A percentile compares a stretch with the other conserved stretches of the same genome.
Evolutionary conservation across 2,888 invertebrate genomes (phyloP).

Genomic region (Pollenia griseotomentosa): DNA sequence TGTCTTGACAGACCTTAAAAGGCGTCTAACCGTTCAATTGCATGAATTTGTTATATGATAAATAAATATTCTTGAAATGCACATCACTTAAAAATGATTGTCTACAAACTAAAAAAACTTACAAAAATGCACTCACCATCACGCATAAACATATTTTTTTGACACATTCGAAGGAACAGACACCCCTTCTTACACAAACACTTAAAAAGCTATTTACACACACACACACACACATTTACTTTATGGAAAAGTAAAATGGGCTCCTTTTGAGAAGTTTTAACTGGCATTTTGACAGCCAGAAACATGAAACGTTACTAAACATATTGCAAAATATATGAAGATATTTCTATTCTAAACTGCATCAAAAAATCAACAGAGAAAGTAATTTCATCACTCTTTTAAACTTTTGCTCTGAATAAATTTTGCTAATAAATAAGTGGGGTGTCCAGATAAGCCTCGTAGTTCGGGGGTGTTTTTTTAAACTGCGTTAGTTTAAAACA

Average conservation of each 20-base stretch:
- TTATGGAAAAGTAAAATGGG: conserved; percentile 70
- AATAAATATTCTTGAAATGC: conserved; percentile 14
- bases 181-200: background rate
- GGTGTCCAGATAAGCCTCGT: too few relatives aligned
- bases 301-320: conserved; percentile 57
- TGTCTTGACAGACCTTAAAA: conserved; percentile 76
- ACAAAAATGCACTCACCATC: background rate
- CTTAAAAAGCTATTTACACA: background rate
- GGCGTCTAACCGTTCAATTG: conserved; percentile 22
- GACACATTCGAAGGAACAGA: background rate
- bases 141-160: background rate
- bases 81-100: conserved; percentile 1
- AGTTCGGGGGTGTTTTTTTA: too few relatives aligned
- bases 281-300: conserved; percentile 79
- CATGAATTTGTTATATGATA: conserved; percentile 6
- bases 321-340: conserved; percentile 44
- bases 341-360: background rate
- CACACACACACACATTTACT: too few relatives aligned
- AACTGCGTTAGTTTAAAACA: too few relatives aligned
- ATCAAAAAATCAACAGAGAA: background rate
- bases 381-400: background rate
- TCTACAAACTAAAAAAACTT: conserved; percentile 4
- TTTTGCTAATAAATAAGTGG: too few relatives aligned
- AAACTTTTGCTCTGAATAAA: too few relatives aligned
- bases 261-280: conserved; percentile 73